These are phyloP conservation scores for Xenopus petersii DNA, from an alignment of 2,797 vertebrate species.

Conservation along the genomic window DNA sequence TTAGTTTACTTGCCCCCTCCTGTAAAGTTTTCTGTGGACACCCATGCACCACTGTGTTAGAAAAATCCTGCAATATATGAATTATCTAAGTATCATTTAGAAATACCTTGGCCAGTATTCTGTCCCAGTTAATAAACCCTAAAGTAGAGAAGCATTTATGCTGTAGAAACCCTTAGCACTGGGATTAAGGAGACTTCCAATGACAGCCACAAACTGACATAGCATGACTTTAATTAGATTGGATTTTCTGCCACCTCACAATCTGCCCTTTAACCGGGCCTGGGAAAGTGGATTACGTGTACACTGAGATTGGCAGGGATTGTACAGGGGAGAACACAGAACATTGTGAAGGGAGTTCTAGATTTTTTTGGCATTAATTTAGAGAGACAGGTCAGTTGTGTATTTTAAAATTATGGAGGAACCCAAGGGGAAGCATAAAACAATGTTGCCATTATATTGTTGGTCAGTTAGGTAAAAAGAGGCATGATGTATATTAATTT, in stretches of 20 bases:
- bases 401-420: background rate
- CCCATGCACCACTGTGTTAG: too few relatives aligned
- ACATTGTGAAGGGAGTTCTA: background rate
- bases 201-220: background rate
- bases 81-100: too few relatives aligned
- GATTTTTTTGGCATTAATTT: background rate
- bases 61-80: too few relatives aligned
- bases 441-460: too few relatives aligned
- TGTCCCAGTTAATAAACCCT: too few relatives aligned
- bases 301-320: background rate
- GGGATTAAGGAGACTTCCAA: background rate
- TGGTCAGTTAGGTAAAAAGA: too few relatives aligned
- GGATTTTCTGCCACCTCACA: conserved; percentile 7
- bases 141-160: background rate
- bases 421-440: too few relatives aligned
- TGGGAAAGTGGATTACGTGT: background rate
- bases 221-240: conserved; percentile 3
- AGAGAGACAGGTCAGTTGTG: background rate
- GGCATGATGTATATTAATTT: too few relatives aligned
- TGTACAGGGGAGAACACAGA: background rate
- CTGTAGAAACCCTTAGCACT: background rate
- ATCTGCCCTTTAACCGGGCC: conserved; percentile 5
- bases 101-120: too few relatives aligned
- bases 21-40: too few relatives aligned
- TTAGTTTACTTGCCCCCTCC: too few relatives aligned